Evolutionary conservation across 2,113 vertebrate species (phyloP).

Genomic region (Chloropsis cyanopogon): DNA sequence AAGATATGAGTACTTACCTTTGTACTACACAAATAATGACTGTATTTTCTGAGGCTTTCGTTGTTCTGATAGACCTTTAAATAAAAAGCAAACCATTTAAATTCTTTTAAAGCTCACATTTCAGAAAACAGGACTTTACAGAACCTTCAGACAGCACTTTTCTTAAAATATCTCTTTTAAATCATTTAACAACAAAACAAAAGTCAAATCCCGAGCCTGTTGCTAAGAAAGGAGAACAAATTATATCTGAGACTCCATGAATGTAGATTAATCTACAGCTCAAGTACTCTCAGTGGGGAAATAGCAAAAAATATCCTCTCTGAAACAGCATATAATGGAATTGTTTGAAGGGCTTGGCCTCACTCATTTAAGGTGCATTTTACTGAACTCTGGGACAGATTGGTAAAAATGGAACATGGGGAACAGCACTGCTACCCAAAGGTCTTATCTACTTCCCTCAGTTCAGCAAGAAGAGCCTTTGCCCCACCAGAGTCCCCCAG

Average conservation of each 20-base stretch:
- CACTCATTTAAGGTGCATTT: not conserved
- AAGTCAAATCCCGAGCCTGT: not conserved
- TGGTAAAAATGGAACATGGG: not conserved
- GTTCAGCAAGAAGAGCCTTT: not conserved
- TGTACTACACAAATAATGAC: slow-evolving; percentile 92
- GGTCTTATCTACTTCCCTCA: not conserved
- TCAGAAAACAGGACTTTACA: not conserved
- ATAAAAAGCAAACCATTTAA: slow-evolving; percentile 55
- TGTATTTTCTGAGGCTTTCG: slow-evolving; percentile 89
- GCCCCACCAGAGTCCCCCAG: not conserved
- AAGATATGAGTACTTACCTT: slow-evolving; percentile 76
- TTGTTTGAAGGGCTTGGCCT: not conserved
- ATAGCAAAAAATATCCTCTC: not conserved
- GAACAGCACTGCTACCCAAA: not conserved
- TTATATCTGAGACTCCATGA: not conserved
- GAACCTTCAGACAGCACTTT: not conserved
- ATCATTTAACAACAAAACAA: not conserved
- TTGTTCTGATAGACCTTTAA: slow-evolving; percentile 90
- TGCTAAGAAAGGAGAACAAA: not conserved
- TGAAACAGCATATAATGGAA: not conserved
- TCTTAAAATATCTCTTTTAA: not conserved
- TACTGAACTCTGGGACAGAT: not conserved
- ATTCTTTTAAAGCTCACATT: not conserved
- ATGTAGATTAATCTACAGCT: not conserved
- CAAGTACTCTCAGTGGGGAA: not conserved